Evolutionary conservation across 1,140 invertebrate species (phyloP), one percentile per base, ranked within the genome.

Genomic region (Lordiphosa clarofinis): DNA sequence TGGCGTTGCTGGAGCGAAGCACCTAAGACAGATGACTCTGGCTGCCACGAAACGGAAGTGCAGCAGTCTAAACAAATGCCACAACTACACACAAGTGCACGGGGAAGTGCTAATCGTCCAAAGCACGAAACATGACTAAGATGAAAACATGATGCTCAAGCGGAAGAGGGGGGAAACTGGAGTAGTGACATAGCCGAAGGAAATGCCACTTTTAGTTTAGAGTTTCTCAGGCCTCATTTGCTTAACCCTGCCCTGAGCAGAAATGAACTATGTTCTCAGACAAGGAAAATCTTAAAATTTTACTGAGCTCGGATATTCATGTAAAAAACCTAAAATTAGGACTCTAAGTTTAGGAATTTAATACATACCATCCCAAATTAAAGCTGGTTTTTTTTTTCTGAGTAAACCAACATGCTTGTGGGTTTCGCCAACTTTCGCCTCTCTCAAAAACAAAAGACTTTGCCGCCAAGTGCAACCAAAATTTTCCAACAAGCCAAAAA

Each of bases 21-120:
- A 66, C 68, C 63, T 60, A 66, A 61, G 68, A 55, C 46, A 39
- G 12, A 15, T 46, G 37, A 46, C 33, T 52, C 21, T 49, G 35
- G 47, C 54, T 49, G 56, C 53, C 71, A 46, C 55, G 35, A 61
- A 82, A 70, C 78, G 78, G 78, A 82, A 84, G 78, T 82, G 68
- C 78, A 84, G 60, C 73, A 82, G 76, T 78, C 76, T 82, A 81
- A 84, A 76, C 76, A 82, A 82, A 82, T 68, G 54, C 78, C 69
- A 61, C 53, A 56, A 39, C 59, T 46, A 53, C 56, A 40, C 46
- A 24, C 21, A 53, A 58, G 39, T 56, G 69, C 69, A 65, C 62
- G 28, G 75, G 75, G 71, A 81, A 75, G 76, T 81, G 76, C 72
- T 81, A 81, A 81, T 82, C 72, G 67, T 50, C 72, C 76, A 53